Base-by-base conservation (phyloP, 2,888 invertebrate species). In the Octonoba sinensis region DNA sequence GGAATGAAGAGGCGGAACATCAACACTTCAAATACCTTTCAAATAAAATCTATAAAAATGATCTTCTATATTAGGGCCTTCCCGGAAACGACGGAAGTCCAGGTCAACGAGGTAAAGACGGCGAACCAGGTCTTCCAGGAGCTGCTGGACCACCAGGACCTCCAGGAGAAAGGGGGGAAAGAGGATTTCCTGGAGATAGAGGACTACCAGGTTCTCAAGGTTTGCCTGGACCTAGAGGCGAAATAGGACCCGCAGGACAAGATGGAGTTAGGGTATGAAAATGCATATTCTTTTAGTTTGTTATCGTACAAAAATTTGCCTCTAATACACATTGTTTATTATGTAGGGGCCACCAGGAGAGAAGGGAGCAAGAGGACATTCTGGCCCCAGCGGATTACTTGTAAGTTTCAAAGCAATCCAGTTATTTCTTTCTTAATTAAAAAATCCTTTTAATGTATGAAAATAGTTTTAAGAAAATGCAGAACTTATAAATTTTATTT, bases 91-190 rank as follows among this genome's bases (percentile, higher is more conserved):
- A 93, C 47, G 95, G 95, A 1, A 91, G 91, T 86, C 91, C 93
- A 1, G 95, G 95, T 0, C 87, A 91, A 11, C 91, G 93, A 0
- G 95, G 95, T n/a, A 95, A 94, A 88, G 94, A 95, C 87, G 95
- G 95, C 2, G 93, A 93, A 87, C 88, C 91, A 1, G 95, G 95
- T 0, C 87, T 92, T 15, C 92, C 93, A 71, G 95, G 94, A 0
- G 87, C 91, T 0, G 88, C 90, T 1, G 93, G 93, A 0, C 90
- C 90, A 0, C 89, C 91, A 0, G 88, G 88, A 57, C 84, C 85
- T 60, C 64, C 86, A 12, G 87, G 87, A 54, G 82, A 84, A 46
- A 84, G 84, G 6, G 85, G 84, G n/a, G 86, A 85, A 64, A 27
- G 83, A 57, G 85, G 84, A 11, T 85, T 84, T 51, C 86, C 86